Conservation (phyloP, 2,797 vertebrate species). For the Nyctibius grandis region DNA sequence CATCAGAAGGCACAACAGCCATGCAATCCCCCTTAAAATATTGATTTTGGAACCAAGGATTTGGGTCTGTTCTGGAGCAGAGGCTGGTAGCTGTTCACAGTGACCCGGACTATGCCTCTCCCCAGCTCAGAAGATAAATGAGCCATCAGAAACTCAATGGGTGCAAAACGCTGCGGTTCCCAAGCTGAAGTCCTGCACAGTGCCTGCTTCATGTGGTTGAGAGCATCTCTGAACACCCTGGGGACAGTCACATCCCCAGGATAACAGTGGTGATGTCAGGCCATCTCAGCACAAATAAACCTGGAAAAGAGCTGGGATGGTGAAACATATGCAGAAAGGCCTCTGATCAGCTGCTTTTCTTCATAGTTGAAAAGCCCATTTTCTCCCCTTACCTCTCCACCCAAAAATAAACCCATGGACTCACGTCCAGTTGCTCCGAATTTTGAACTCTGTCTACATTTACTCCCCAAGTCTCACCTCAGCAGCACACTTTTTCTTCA, state of each 20-base stretch:
- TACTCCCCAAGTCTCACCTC: neutral
- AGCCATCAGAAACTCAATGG: neutral
- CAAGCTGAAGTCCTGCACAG: rapidly evolving
- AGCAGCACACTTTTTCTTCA: neutral
- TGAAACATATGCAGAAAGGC: neutral
- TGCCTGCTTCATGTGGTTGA: rapidly evolving
- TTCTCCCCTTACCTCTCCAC: neutral
- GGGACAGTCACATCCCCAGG: neutral
- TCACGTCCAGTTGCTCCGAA: neutral
- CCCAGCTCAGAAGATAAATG: neutral
- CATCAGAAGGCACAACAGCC: neutral
- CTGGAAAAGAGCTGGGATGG: neutral
- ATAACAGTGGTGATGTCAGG: neutral
- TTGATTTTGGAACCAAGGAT: neutral
- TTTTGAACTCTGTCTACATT: neutral
- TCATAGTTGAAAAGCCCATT: neutral
- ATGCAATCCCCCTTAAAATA: neutral
- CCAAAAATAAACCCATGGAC: neutral
- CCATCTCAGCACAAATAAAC: neutral
- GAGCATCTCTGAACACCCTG: neutral
- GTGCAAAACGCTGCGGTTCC: neutral
- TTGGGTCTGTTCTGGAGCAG: neutral
- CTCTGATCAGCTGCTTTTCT: neutral
- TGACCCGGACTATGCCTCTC: neutral
- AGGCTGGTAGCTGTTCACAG: neutral